Evolutionary conservation across 1,140 invertebrate species (phyloP).

Genomic region (Monomorium pharaonis): DNA sequence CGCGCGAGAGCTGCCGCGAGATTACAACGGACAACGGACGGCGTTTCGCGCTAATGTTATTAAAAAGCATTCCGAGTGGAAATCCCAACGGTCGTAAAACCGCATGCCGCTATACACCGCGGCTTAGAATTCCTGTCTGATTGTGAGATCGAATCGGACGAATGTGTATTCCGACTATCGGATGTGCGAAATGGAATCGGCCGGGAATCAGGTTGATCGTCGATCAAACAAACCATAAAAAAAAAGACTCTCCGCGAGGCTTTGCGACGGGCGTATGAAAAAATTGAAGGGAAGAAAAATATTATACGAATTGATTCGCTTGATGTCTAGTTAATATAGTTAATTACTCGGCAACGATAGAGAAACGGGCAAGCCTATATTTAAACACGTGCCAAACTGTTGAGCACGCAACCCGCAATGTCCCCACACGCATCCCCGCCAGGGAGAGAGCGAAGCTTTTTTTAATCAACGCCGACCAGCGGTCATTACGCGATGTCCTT

Average conservation of each 20-base stretch:
- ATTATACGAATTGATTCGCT: neutral
- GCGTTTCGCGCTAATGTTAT: conserved; percentile 77
- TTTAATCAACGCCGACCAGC: conserved; percentile 79
- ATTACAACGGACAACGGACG: conserved; percentile 71
- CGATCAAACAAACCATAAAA: neutral
- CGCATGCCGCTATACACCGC: neutral
- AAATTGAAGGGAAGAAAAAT: neutral
- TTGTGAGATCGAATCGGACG: neutral
- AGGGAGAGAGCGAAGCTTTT: conserved; percentile 65
- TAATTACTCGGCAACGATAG: conserved; percentile 27
- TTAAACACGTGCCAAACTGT: conserved; percentile 34
- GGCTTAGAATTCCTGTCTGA: neutral
- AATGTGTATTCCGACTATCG: neutral
- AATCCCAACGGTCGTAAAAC: conserved; percentile 58
- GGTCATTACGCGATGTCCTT: conserved; percentile 80
- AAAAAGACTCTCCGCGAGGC: neutral
- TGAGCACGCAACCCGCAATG: neutral
- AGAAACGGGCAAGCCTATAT: neutral
- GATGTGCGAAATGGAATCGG: neutral
- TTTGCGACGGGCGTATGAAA: neutral
- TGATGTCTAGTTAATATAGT: neutral
- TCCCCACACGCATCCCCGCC: neutral
- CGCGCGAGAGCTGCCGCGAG: conserved; percentile 47
- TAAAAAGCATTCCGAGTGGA: conserved; percentile 75
- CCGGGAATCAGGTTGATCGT: neutral